phyloP scores from a whole-genome alignment of 2,797 vertebrate genomes.

The Xyrichtys novacula region DNA sequence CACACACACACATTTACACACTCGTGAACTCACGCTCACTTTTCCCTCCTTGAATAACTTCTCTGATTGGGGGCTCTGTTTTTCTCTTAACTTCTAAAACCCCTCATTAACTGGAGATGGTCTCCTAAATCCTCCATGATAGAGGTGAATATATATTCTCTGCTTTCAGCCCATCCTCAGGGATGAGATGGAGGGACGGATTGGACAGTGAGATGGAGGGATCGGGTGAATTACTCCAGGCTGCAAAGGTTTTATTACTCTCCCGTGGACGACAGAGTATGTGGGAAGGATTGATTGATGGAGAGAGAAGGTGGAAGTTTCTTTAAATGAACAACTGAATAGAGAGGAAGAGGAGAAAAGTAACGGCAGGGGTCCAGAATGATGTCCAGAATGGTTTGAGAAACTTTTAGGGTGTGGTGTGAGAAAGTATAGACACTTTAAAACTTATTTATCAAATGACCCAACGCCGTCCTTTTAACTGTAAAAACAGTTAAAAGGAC shows the following conservation, averaged over 20 bases:
- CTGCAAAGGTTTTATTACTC: slow-evolving; percentile 51
- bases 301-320: slow-evolving; percentile 6
- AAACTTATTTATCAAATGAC: too few species aligned
- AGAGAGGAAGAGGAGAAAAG: slow-evolving; percentile 14
- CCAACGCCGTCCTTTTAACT: too few species aligned
- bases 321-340: slow-evolving; percentile 10
- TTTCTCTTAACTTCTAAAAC: slow-evolving; percentile 61
- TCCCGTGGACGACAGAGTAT: slow-evolving; percentile 25
- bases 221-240: slow-evolving; percentile 34
- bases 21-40: not conserved
- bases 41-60: slow-evolving; percentile 39
- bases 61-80: slow-evolving; percentile 37
- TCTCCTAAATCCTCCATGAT: slow-evolving; percentile 64
- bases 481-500: too few species aligned
- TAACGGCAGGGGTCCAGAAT: not conserved
- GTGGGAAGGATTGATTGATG: slow-evolving; percentile 20
- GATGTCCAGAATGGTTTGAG: not conserved
- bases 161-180: slow-evolving; percentile 42
- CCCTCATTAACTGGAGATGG: slow-evolving; percentile 63
- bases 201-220: slow-evolving; percentile 23
- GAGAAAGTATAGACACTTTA: too few species aligned
- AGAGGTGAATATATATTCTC: slow-evolving; percentile 58
- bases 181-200: slow-evolving; percentile 30
- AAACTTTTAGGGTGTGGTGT: too few species aligned
- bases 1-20: not conserved